Evolutionary conservation across 2,113 vertebrate species (phyloP).

Genomic region (Suncus etruscus): DNA sequence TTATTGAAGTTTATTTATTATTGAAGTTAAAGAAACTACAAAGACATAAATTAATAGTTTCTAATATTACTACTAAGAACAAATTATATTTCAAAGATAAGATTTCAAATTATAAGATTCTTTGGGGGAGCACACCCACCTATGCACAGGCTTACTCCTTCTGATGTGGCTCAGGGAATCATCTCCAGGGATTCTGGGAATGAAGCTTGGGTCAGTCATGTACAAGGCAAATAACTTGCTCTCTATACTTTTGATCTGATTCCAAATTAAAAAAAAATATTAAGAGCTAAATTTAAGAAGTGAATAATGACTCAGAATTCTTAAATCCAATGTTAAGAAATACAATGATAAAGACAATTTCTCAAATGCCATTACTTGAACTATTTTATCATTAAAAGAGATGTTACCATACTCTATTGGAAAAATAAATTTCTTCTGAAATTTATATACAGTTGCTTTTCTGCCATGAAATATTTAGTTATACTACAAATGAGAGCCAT

Average conservation of each 20-base stretch:
- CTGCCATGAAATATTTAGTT: neutral
- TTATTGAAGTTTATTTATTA: no score
- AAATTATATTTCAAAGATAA: neutral
- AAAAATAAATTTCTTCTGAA: neutral
- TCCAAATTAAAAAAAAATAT: no score
- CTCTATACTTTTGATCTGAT: no score
- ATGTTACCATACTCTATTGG: neutral
- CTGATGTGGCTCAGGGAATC: no score
- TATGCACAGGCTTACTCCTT: no score
- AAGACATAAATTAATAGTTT: no score
- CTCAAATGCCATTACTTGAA: neutral
- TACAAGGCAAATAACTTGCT: no score
- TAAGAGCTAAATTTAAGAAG: neutral
- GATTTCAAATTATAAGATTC: neutral
- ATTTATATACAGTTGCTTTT: constrained; percentile 7
- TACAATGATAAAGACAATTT: neutral
- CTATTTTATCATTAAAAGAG: neutral
- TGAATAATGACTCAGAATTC: neutral
- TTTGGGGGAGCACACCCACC: no score
- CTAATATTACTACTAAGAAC: no score
- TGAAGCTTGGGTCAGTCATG: no score
- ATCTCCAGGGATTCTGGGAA: no score
- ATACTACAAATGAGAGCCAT: neutral
- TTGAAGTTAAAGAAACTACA: no score
- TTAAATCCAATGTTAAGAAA: neutral